Evolutionary conservation across 2,888 invertebrate species (phyloP).

Genomic region (Carterocephalus palaemon): DNA sequence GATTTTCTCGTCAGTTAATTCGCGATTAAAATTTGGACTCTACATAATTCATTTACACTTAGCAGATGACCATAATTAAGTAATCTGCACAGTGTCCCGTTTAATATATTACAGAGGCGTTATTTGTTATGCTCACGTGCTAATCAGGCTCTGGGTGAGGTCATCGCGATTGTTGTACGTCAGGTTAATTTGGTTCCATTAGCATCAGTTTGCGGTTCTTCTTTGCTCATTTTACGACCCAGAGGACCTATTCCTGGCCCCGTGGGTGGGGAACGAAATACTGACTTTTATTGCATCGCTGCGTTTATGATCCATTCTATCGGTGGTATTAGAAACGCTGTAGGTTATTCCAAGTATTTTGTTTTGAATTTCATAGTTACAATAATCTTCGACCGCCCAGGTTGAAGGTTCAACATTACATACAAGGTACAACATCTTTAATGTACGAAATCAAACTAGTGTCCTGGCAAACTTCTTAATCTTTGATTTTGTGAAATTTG

Average conservation of each 20-base stretch:
- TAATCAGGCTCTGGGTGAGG: slow-evolving; percentile 35
- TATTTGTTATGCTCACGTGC: slow-evolving; percentile 21
- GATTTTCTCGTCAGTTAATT: too few species aligned
- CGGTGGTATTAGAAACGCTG: slow-evolving; percentile 1
- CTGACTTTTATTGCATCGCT: slow-evolving; percentile 23
- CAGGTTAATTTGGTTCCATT: slow-evolving; percentile 58
- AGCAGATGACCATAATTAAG: slow-evolving; percentile 3
- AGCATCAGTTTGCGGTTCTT: slow-evolving; percentile 56
- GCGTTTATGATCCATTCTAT: slow-evolving; percentile 22
- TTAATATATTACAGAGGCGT: slow-evolving; percentile 12
- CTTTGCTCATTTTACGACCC: slow-evolving; percentile 51
- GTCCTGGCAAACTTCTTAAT: too few species aligned
- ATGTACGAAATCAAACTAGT: too few species aligned
- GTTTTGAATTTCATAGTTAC: slow-evolving; percentile 1
- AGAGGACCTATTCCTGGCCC: slow-evolving; percentile 52
- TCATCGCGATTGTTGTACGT: slow-evolving; percentile 46
- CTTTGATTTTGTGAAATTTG: too few species aligned
- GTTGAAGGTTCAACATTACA: too few species aligned
- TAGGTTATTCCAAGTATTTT: neutral
- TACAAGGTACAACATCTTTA: too few species aligned
- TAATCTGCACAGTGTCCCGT: neutral
- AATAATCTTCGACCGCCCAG: too few species aligned
- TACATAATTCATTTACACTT: neutral
- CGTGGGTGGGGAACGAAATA: slow-evolving; percentile 51
- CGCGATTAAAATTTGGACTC: neutral